These are phyloP conservation scores for Hylaea fasciaria DNA, from an alignment of 2,888 invertebrate species.

Conservation along the genomic window DNA sequence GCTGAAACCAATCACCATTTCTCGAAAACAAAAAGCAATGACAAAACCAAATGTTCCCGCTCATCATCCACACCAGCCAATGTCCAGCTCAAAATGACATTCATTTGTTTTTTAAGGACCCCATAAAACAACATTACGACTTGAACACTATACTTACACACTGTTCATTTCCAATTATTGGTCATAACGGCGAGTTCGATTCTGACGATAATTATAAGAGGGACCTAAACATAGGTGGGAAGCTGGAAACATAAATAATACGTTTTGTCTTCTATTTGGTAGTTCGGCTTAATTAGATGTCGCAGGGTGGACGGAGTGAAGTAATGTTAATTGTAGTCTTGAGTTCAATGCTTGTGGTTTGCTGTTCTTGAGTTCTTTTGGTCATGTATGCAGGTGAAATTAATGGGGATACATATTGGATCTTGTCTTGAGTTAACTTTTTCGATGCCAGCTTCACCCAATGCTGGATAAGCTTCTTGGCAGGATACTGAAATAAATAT, in stretches of 20 bases:
- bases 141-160: conserved; percentile 71
- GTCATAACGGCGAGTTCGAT: conserved; percentile 77
- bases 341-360: not conserved
- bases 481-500: too few relatives aligned
- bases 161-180: conserved; percentile 78
- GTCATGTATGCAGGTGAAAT: too few relatives aligned
- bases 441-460: too few relatives aligned
- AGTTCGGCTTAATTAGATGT: conserved; percentile 43
- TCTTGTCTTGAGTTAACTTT: too few relatives aligned
- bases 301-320: conserved; percentile 21
- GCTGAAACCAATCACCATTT: not conserved
- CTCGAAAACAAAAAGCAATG: conserved; percentile 10
- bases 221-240: conserved; percentile 47
- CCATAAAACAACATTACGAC: conserved; percentile 76
- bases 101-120: conserved; percentile 73
- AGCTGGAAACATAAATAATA: conserved; percentile 45
- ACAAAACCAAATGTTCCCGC: conserved; percentile 35
- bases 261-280: conserved; percentile 50
- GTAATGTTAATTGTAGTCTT: conserved; percentile 4
- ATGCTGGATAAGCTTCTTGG: too few relatives aligned
- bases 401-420: too few relatives aligned
- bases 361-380: not conserved
- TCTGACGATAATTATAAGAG: conserved; percentile 75
- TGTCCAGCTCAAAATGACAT: conserved; percentile 69
- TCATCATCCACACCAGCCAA: conserved; percentile 40